These are phyloP conservation scores for Rafetus swinhoei DNA, from an alignment of 2,113 vertebrate species.

Conservation along the genomic window DNA sequence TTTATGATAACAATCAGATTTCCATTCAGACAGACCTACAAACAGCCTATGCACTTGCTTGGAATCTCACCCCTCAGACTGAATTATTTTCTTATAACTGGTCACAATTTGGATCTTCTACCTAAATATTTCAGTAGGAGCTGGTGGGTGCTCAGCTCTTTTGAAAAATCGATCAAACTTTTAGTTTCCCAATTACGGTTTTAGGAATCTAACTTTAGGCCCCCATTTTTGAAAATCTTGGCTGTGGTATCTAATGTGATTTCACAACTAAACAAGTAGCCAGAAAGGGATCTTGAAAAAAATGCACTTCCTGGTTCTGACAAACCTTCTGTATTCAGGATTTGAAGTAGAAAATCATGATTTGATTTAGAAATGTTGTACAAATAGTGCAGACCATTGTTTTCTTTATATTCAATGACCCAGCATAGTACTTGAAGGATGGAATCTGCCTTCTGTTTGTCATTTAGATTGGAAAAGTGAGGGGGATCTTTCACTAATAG, in stretches of 20 bases:
- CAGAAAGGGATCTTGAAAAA: not conserved
- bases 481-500: not conserved
- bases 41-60: not conserved
- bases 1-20: not conserved
- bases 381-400: not conserved
- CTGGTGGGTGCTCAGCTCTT: not conserved
- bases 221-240: not conserved
- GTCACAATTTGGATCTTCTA: not conserved
- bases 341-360: not conserved
- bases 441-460: constrained; percentile 7
- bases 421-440: not conserved
- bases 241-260: not conserved
- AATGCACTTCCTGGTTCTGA: not conserved
- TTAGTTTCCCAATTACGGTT: not conserved
- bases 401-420: not conserved
- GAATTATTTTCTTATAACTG: not conserved
- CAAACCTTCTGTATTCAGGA: not conserved
- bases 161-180: not conserved
- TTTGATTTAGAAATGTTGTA: not conserved
- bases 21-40: not conserved
- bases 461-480: not conserved
- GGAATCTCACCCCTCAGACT: not conserved
- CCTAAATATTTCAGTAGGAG: not conserved
- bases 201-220: not conserved
- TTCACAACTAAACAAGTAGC: not conserved